Percentiles rank a stretch among this genome's conserved stretches.
These are phyloP conservation scores for Diacarnus erythraeanus DNA, from an alignment of 37 sponge, comb jelly and placozoan genomes.

Conservation along the genomic window DNA sequence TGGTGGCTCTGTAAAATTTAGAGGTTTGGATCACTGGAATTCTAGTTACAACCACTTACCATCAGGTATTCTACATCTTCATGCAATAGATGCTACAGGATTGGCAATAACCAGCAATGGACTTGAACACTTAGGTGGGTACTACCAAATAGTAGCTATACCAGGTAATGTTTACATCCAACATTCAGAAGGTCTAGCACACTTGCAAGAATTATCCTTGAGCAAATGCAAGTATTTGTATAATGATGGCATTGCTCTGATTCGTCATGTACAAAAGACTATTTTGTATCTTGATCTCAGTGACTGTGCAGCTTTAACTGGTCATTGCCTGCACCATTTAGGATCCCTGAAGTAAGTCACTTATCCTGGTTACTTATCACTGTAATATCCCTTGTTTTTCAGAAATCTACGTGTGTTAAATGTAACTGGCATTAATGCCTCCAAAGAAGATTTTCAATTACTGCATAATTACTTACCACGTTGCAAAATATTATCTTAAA, in stretches of 20 bases:
- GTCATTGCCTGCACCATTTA: conserved; percentile 13
- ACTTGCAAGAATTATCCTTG: conserved; percentile 25
- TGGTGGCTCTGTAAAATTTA: conserved; percentile 73
- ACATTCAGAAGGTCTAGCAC: conserved; percentile 39
- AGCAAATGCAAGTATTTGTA: conserved; percentile 42
- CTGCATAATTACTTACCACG: conserved; percentile 3
- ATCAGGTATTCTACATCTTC: conserved; percentile 9
- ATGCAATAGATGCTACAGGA: conserved; percentile 52
- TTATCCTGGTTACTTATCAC: not conserved
- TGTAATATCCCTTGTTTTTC: not conserved
- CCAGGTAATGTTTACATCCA: not conserved
- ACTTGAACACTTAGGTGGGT: conserved; percentile 64
- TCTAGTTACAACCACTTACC: conserved; percentile 67
- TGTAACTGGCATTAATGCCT: not conserved
- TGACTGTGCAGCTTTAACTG: conserved; percentile 36
- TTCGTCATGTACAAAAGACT: conserved; percentile 20
- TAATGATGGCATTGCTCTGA: conserved; percentile 34
- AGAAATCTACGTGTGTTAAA: not conserved
- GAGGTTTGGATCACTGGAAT: conserved; percentile 37
- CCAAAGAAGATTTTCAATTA: not conserved
- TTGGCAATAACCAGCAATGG: conserved; percentile 56
- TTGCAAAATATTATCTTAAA: conserved; percentile 3
- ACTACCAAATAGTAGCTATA: not conserved
- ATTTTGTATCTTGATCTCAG: conserved; percentile 54
- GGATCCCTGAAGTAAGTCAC: not conserved